These are phyloP conservation scores for Regulus satrapa DNA, from an alignment of 2,113 vertebrate genomes.

Conservation along the genomic window DNA sequence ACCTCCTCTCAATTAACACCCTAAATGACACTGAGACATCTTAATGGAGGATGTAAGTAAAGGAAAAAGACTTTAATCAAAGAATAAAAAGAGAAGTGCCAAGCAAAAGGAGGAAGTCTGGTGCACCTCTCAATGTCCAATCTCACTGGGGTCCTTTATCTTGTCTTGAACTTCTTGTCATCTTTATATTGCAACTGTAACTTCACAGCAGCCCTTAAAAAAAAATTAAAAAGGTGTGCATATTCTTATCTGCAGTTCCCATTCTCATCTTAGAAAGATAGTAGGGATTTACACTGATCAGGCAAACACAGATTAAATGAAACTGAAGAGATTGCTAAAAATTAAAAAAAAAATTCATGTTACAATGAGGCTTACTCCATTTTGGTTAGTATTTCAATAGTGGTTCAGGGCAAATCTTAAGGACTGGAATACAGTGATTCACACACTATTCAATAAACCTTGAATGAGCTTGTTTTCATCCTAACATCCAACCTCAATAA, in stretches of 20 bases:
- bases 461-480: background rate
- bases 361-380: background rate
- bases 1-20: constrained; percentile 96
- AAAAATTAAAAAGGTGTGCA: background rate
- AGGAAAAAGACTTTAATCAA: constrained; percentile 79
- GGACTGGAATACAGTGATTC: background rate
- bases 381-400: background rate
- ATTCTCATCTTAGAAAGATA: background rate
- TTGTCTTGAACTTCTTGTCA: constrained; percentile 20
- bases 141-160: constrained; percentile 22
- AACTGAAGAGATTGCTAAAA: background rate
- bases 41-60: constrained; percentile 90
- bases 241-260: background rate
- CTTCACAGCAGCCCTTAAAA: background rate
- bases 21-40: constrained; percentile 87
- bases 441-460: background rate
- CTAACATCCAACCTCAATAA: background rate
- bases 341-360: background rate
- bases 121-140: constrained; percentile 43
- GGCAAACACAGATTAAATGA: background rate
- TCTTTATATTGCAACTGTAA: background rate
- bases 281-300: background rate
- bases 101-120: constrained; percentile 13
- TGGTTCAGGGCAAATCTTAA: background rate
- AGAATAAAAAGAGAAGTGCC: constrained; percentile 69